A percentile compares a stretch with the other conserved stretches of the same genome.
These are phyloP conservation scores for Benthosema pterotum DNA, from an alignment of 2,797 vertebrate genomes.

Conservation along the genomic window DNA sequence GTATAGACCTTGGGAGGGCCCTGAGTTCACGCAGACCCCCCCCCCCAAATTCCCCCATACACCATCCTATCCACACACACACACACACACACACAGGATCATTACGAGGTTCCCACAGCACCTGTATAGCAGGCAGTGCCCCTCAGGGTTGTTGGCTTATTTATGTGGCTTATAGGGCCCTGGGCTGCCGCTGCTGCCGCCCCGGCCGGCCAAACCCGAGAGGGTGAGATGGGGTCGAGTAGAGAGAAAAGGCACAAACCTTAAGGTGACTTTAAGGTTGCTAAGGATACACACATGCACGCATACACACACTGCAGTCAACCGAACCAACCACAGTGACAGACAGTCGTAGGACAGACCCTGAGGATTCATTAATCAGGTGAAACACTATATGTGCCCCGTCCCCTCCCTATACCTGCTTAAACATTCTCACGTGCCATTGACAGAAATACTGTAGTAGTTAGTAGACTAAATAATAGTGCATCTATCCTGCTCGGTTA, in stretches of 20 bases:
- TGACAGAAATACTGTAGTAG: not conserved
- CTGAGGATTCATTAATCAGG: slow-evolving; percentile 19
- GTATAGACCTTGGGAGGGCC: slow-evolving; percentile 46
- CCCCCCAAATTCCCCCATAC: not conserved
- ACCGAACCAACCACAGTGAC: slow-evolving; percentile 13
- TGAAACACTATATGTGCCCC: slow-evolving; percentile 20
- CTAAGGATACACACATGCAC: slow-evolving; percentile 9
- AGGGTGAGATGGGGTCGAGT: slow-evolving; percentile 29
- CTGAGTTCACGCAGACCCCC: slow-evolving; percentile 46
- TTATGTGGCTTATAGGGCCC: slow-evolving; percentile 45
- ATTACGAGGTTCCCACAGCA: slow-evolving; percentile 50
- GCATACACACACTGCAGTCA: no score
- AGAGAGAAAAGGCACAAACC: slow-evolving; percentile 14
- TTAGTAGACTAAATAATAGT: no score
- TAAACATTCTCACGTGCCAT: slow-evolving; percentile 3
- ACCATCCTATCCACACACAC: slow-evolving; percentile 7
- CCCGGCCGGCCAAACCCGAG: no score
- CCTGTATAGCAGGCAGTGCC: slow-evolving; percentile 33
- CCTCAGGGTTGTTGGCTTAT: slow-evolving; percentile 48
- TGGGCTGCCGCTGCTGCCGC: slow-evolving; percentile 45
- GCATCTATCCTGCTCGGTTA: not conserved
- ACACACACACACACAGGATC: slow-evolving; percentile 29
- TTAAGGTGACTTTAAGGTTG: slow-evolving; percentile 14
- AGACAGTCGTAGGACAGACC: slow-evolving; percentile 29
- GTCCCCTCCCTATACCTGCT: not conserved